These are phyloP conservation scores for Scelioninae gen. 1 DNA, from an alignment of 2,888 invertebrate genomes.

Conservation along the genomic window DNA sequence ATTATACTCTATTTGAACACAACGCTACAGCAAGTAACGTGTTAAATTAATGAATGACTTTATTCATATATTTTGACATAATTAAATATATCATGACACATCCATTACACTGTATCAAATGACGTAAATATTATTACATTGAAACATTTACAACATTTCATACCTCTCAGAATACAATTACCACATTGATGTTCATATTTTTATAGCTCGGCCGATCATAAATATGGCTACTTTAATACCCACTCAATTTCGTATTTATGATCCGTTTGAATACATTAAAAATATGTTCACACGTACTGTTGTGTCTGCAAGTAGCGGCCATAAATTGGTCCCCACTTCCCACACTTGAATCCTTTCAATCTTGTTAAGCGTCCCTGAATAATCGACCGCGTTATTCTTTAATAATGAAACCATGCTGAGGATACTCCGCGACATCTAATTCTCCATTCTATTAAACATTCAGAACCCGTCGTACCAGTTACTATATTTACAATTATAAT, in stretches of 20 bases:
- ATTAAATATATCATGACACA: not conserved
- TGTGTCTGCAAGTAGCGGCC: constrained; percentile 5
- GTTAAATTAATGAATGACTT: too few relatives aligned
- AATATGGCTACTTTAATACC: constrained; percentile 30
- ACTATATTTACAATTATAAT: constrained; percentile 37
- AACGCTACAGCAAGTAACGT: too few relatives aligned
- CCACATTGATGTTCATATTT: constrained; percentile 28
- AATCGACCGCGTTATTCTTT: constrained; percentile 38
- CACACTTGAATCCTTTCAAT: constrained; percentile 25
- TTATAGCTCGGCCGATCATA: constrained; percentile 24
- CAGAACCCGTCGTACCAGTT: constrained; percentile 7
- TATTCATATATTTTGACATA: not conserved
- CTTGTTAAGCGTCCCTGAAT: constrained; percentile 40
- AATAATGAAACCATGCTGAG: constrained; percentile 40
- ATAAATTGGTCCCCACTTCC: constrained; percentile 25
- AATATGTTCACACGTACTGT: constrained; percentile 25
- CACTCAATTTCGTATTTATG: constrained; percentile 31
- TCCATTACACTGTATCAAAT: not conserved
- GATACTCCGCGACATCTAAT: constrained; percentile 3
- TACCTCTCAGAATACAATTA: constrained; percentile 28
- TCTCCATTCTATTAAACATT: constrained; percentile 35
- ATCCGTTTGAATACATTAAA: constrained; percentile 35
- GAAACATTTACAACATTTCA: constrained; percentile 8
- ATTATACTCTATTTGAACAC: too few relatives aligned
- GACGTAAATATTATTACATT: not conserved